Percentiles rank a stretch among this genome's conserved stretches.
Conservation (phyloP, 2,113 vertebrate species). For the Genyomyrus donnyi region DNA sequence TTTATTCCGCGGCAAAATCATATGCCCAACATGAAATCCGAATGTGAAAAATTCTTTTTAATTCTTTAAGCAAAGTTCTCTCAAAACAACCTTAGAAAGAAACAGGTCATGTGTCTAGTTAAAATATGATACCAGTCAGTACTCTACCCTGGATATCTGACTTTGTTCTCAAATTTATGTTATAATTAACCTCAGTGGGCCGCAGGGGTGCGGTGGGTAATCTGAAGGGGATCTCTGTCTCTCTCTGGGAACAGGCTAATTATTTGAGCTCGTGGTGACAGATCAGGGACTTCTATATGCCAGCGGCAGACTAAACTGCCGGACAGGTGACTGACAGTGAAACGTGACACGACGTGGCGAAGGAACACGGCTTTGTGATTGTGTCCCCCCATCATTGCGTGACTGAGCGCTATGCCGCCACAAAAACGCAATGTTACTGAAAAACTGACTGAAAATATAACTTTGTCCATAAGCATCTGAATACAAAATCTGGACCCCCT, state of each 20-base stretch:
- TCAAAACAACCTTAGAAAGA: slow-evolving; percentile 43
- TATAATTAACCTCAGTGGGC: slow-evolving; percentile 45
- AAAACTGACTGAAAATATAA: background rate
- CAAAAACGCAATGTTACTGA: background rate
- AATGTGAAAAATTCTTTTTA: background rate
- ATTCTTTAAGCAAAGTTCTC: slow-evolving; percentile 22
- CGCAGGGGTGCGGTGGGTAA: slow-evolving; percentile 24
- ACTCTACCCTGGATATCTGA: slow-evolving; percentile 19
- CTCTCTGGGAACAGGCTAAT: slow-evolving; percentile 36
- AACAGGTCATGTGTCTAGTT: slow-evolving; percentile 43
- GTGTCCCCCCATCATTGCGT: background rate
- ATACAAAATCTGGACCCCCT: background rate
- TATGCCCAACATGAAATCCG: background rate
- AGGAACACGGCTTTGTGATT: background rate
- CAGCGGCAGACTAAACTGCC: slow-evolving; percentile 4
- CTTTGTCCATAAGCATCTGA: background rate
- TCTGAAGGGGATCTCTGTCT: slow-evolving; percentile 36
- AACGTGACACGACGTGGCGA: slow-evolving; percentile 25
- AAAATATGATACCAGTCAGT: slow-evolving; percentile 30
- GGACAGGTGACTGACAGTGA: slow-evolving; percentile 22
- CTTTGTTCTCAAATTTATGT: slow-evolving; percentile 53
- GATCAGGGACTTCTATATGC: slow-evolving; percentile 33
- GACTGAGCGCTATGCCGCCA: background rate
- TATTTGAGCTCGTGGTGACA: slow-evolving; percentile 48
- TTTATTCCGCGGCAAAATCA: background rate